Percentiles rank a stretch among this genome's conserved stretches.
These are phyloP conservation scores for Homarus gammarus DNA, from an alignment of 2,888 invertebrate genomes.

Conservation along the genomic window DNA sequence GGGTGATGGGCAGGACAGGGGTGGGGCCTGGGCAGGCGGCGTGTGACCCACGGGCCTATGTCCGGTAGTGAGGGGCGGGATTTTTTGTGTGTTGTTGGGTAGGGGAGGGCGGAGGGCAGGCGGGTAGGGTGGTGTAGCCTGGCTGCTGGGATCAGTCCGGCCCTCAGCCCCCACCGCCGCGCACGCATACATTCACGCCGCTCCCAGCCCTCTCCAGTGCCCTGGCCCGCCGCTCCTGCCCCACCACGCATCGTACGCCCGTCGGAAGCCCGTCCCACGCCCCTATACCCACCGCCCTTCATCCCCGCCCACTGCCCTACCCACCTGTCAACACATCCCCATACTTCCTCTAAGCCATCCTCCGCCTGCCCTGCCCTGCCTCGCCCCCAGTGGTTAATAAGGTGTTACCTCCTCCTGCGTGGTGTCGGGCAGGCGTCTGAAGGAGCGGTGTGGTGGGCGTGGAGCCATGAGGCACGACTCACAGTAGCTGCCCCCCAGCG, in stretches of 20 bases:
- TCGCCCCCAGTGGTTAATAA: neutral
- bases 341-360: neutral
- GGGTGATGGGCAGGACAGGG: slow-evolving; percentile 13
- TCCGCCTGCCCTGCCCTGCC: neutral
- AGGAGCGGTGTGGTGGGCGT: neutral
- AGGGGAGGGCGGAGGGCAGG: slow-evolving; percentile 27
- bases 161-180: slow-evolving; percentile 47
- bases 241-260: neutral
- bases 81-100: slow-evolving; percentile 43
- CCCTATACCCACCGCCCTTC: neutral
- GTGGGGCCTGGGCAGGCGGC: slow-evolving; percentile 15
- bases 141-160: slow-evolving; percentile 54
- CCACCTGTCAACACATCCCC: neutral
- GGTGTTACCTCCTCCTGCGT: neutral
- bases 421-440: neutral
- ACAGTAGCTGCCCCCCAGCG: neutral
- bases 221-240: slow-evolving; percentile 20
- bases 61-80: slow-evolving; percentile 62
- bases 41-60: slow-evolving; percentile 62
- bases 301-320: neutral
- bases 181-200: slow-evolving; percentile 52
- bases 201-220: slow-evolving; percentile 23
- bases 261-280: neutral
- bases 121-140: slow-evolving; percentile 8
- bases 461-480: neutral